Percentiles rank a stretch among this genome's conserved stretches.
Conservation (phyloP, 2,797 vertebrate species). For the Myiotriccus ornatus region DNA sequence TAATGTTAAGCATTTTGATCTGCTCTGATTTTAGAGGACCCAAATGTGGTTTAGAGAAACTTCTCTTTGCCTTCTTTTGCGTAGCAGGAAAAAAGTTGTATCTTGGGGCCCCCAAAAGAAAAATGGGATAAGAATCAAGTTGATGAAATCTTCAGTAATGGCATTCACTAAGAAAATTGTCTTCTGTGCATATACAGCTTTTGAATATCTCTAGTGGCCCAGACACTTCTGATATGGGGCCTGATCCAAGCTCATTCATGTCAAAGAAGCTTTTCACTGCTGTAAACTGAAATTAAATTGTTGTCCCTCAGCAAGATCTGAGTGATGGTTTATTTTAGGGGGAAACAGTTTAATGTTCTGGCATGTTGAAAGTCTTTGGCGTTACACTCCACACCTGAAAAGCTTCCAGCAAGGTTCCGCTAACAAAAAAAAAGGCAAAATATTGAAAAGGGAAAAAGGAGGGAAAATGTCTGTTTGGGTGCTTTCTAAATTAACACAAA, state of each 20-base stretch:
- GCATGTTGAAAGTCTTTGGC: not conserved
- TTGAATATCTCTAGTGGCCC: not conserved
- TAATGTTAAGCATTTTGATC: too few relatives aligned
- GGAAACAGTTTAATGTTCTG: not conserved
- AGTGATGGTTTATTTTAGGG: not conserved
- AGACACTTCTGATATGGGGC: not conserved
- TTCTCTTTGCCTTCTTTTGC: not conserved
- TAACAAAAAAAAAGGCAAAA: not conserved
- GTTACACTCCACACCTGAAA: not conserved
- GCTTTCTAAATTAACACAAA: conserved; percentile 10
- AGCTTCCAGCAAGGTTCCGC: not conserved
- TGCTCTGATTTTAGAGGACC: not conserved
- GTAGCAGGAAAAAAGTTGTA: not conserved
- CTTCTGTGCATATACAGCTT: not conserved
- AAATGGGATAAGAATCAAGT: not conserved
- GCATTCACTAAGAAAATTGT: not conserved
- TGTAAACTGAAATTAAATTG: not conserved
- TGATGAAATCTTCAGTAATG: not conserved
- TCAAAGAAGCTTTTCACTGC: not conserved
- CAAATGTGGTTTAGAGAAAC: not conserved
- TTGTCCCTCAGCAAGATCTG: not conserved
- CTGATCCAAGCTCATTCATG: not conserved
- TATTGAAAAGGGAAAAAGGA: not conserved
- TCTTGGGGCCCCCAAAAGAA: not conserved
- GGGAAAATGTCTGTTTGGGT: not conserved